Percentiles rank a stretch among this genome's conserved stretches.
phyloP scores from a whole-genome alignment of 2,113 vertebrate species.

The Corythoichthys intestinalis region DNA sequence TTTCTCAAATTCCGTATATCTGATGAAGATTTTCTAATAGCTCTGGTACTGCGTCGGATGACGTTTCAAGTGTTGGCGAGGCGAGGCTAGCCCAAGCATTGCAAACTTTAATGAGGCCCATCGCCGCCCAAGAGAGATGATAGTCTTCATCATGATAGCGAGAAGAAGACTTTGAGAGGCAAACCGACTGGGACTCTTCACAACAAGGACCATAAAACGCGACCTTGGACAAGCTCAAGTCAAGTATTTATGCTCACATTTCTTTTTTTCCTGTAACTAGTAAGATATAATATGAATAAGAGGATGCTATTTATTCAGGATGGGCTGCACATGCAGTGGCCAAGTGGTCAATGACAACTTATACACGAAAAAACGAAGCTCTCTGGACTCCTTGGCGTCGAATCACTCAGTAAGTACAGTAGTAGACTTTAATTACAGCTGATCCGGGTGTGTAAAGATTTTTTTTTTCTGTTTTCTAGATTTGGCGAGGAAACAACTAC shows the following conservation, averaged over 20 bases:
- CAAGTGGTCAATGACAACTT: slow-evolving; percentile 31
- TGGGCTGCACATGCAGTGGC: slow-evolving; percentile 71
- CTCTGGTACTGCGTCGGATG: too few relatives aligned
- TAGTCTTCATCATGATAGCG: background rate
- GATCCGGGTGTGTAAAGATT: too few relatives aligned
- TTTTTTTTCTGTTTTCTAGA: slow-evolving; percentile 34
- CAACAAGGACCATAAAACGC: slow-evolving; percentile 36
- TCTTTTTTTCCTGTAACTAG: background rate
- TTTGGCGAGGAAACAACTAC: slow-evolving; percentile 7
- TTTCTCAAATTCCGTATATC: too few relatives aligned
- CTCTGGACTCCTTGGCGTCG: background rate
- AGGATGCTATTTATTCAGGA: slow-evolving; percentile 40
- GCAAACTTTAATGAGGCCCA: background rate
- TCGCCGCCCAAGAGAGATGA: background rate
- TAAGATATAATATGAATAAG: background rate
- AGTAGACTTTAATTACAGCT: too few relatives aligned
- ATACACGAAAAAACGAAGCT: slow-evolving; percentile 25
- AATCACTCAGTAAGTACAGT: slow-evolving; percentile 48
- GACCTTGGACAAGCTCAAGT: slow-evolving; percentile 13
- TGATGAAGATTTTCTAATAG: too few relatives aligned
- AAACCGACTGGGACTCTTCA: slow-evolving; percentile 32
- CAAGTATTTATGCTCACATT: slow-evolving; percentile 36
- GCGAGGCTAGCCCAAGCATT: background rate
- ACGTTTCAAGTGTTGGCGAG: background rate
- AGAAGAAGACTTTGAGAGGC: slow-evolving; percentile 27